Evolutionary conservation across 1,140 invertebrate species (phyloP).

Genomic region (Trypoxylus dichotomus): DNA sequence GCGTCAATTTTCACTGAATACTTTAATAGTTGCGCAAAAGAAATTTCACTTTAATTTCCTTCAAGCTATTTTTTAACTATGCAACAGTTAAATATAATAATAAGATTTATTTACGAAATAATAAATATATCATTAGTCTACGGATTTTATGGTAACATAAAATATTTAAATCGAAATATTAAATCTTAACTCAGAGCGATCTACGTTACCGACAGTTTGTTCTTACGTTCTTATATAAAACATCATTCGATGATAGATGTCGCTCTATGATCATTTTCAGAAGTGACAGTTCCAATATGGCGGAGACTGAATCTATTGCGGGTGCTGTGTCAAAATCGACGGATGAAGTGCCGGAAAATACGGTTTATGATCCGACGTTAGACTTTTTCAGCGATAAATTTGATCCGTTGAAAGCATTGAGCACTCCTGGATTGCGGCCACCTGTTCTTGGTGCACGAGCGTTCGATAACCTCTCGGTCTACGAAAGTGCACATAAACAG

Average conservation of each 20-base stretch:
- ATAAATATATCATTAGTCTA: too few species aligned
- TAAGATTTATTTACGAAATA: too few species aligned
- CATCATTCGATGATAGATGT: neutral
- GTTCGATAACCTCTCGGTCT: constrained; percentile 60
- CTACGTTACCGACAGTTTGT: too few species aligned
- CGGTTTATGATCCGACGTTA: constrained; percentile 61
- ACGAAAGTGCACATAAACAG: constrained; percentile 11
- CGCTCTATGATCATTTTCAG: neutral
- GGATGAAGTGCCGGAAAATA: constrained; percentile 13
- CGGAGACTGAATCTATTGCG: neutral
- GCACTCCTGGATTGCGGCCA: constrained; percentile 58
- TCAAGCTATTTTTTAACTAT: neutral
- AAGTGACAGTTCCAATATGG: constrained; percentile 9
- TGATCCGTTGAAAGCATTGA: constrained; percentile 68
- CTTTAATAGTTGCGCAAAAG: constrained; percentile 1
- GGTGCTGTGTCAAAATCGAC: neutral
- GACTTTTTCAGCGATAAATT: constrained; percentile 67
- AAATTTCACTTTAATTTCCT: neutral
- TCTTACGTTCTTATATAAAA: neutral
- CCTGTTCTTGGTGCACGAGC: constrained; percentile 59
- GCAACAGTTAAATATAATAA: too few species aligned
- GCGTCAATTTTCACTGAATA: constrained; percentile 2
- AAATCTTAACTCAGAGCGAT: too few species aligned
- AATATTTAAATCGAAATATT: too few species aligned
- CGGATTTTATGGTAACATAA: too few species aligned